phyloP scores from a whole-genome alignment of 2,888 invertebrate species.

The Catocala fraxini region DNA sequence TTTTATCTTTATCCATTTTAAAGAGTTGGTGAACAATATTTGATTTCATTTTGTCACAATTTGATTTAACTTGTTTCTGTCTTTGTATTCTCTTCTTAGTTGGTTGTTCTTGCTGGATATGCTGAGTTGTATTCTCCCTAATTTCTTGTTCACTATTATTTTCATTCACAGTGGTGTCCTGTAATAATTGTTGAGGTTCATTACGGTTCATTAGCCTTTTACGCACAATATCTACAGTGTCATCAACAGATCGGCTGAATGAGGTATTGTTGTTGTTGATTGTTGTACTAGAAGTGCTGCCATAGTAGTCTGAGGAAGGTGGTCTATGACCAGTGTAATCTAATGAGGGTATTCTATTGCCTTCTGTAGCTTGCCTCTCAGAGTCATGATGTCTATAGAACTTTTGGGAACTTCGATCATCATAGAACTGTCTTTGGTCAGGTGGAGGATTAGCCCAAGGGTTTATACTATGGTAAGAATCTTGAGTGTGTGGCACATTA shows the following conservation, averaged over 20 bases:
- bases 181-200: constrained; percentile 60
- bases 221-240: constrained; percentile 80
- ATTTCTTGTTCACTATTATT: constrained; percentile 50
- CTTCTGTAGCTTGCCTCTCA: constrained; percentile 46
- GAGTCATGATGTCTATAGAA: constrained; percentile 52
- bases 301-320: constrained; percentile 82
- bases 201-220: constrained; percentile 72
- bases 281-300: constrained; percentile 63
- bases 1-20: constrained; percentile 84
- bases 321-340: constrained; percentile 79
- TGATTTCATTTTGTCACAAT: constrained; percentile 80
- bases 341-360: constrained; percentile 52
- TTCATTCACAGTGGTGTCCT: constrained; percentile 49
- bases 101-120: constrained; percentile 62
- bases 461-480: constrained; percentile 42
- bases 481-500: constrained; percentile 34
- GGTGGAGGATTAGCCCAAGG: constrained; percentile 60
- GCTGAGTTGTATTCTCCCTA: constrained; percentile 43
- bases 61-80: constrained; percentile 62
- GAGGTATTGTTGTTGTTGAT: constrained; percentile 72
- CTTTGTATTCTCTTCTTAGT: constrained; percentile 64
- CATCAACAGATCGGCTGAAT: constrained; percentile 79
- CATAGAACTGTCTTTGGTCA: constrained; percentile 54
- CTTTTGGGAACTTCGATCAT: constrained; percentile 59
- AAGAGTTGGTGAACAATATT: constrained; percentile 84